Evolutionary conservation across 1,140 invertebrate species (phyloP), one percentile per base, ranked within the genome.

Genomic region (Oncopeltus fasciatus): DNA sequence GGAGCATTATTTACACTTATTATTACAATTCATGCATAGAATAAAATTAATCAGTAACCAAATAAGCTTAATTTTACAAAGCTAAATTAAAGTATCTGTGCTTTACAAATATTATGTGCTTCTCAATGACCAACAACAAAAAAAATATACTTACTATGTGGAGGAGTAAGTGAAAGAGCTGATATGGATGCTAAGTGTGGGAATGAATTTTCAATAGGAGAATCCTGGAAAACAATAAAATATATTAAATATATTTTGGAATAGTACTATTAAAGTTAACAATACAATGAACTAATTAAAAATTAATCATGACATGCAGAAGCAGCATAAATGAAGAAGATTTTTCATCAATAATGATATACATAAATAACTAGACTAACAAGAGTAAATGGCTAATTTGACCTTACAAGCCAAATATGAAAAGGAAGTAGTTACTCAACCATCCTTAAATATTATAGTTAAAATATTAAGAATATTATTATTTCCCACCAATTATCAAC

Each of bases 111-210:
- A 11, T 18, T 46, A 46, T 44, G 24, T 31, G 21, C 24, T 29
- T 43, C n/a, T 27, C 2, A 26, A 2, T 4, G 2, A 53, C 21
- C 26, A 28, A 57, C 24, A 57, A 47, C n/a, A n/a, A n/a, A n/a
- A 60, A 3, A 74, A 14, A 21, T 53, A 14, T 24, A 84, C 82
- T 86, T 77, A 83, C 83, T 85, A 72, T 86, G 84, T 29, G 86
- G 86, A 67, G 86, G 85, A 47, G 85, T 87, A 64, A 89, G 74
- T 24, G 86, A 81, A 63, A 90, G 73, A 5, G 85, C 83, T 31
- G 87, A 82, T 61, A 87, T 81, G 4, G 81, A 83, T 1, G 85
- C 81, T 75, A 87, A 64, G 21, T 68, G 67, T 53, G 67, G 68
- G 65, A 69, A 71, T 11, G 56, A 58, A n/a, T 74, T 74, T 0